A percentile compares a stretch with the other conserved stretches of the same genome.
Evolutionary conservation across 2,797 vertebrate genomes (phyloP).

Genomic region (Sorex maritimensis): DNA sequence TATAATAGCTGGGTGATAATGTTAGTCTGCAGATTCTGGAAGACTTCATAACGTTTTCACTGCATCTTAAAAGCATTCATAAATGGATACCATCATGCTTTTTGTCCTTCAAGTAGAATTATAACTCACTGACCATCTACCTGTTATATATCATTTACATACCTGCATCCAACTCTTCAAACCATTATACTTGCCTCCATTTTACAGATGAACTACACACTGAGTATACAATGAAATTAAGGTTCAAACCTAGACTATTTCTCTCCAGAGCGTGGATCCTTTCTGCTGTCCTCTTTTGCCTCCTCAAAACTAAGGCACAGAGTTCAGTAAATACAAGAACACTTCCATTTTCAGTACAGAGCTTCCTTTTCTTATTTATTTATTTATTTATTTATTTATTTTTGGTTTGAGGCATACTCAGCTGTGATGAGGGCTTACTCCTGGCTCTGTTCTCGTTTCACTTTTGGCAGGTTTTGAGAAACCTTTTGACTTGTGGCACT

Average conservation of each 20-base stretch:
- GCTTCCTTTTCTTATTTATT: background rate
- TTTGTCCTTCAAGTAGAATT: background rate
- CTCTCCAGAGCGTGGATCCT: background rate
- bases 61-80: background rate
- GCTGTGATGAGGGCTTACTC: too few species aligned
- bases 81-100: background rate
- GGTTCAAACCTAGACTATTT: background rate
- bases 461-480: too few species aligned
- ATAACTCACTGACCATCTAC: background rate
- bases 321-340: background rate
- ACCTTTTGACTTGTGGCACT: too few species aligned
- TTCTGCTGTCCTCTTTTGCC: background rate
- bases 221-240: background rate
- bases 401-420: too few species aligned
- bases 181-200: background rate
- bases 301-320: background rate
- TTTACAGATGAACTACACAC: background rate
- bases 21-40: too few species aligned
- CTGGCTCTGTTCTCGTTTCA: too few species aligned
- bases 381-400: background rate
- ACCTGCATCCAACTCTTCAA: background rate
- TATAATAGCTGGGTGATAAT: too few species aligned
- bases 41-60: too few species aligned
- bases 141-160: background rate
- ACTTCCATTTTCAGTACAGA: background rate